Evolutionary conservation across 2,888 invertebrate genomes (phyloP).

Genomic region (Bugula neritina): DNA sequence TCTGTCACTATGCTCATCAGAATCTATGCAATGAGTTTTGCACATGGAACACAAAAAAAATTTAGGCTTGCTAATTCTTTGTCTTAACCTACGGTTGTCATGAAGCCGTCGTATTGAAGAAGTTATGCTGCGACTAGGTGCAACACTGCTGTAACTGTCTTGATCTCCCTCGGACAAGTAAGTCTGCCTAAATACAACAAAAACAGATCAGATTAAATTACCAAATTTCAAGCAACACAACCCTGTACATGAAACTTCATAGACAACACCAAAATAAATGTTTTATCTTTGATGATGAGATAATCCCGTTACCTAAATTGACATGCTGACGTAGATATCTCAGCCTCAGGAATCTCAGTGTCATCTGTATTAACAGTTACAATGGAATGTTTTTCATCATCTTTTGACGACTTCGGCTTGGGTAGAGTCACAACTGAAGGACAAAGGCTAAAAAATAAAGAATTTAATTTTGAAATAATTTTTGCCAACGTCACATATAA

Average conservation of each 20-base stretch:
- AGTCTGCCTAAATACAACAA: conserved; percentile 9
- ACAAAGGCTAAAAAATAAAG: too few species aligned
- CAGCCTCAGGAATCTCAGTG: neutral
- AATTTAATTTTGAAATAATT: too few species aligned
- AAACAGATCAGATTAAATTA: too few species aligned
- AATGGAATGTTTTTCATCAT: neutral
- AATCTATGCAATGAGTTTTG: conserved; percentile 4
- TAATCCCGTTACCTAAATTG: neutral
- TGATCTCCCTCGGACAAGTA: neutral
- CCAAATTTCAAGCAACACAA: too few species aligned
- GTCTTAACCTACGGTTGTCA: neutral
- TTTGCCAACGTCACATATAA: too few species aligned
- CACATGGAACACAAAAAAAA: conserved; percentile 20
- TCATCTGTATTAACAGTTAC: neutral
- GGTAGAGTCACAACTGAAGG: neutral
- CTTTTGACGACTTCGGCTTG: neutral
- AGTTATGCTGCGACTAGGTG: conserved; percentile 7
- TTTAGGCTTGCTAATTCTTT: neutral
- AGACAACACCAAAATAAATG: too few species aligned
- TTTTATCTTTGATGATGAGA: too few species aligned
- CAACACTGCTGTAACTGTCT: neutral
- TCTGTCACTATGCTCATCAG: conserved; percentile 1
- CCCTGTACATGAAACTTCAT: too few species aligned
- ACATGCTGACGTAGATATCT: neutral
- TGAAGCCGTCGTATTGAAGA: neutral